Percentiles rank a stretch among this genome's conserved stretches.
These are phyloP conservation scores for Vulpes lagopus DNA, from an alignment of 2,113 vertebrate species.

Conservation along the genomic window DNA sequence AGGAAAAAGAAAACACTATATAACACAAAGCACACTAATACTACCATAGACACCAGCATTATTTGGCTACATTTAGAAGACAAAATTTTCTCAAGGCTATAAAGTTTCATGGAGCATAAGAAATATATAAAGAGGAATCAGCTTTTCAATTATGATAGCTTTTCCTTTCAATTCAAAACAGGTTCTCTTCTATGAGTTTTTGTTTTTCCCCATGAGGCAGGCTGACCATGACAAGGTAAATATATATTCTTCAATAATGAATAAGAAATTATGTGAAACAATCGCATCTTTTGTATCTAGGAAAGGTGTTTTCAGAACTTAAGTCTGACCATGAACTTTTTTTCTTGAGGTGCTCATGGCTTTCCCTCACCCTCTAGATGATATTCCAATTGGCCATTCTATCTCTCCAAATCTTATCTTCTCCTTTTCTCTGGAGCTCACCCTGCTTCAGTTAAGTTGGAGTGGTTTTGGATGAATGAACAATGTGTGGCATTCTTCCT, in stretches of 20 bases:
- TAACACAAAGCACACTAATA: constrained; percentile 62
- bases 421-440: neutral
- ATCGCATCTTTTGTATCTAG: neutral
- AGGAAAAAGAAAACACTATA: constrained; percentile 48
- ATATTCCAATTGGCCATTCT: neutral
- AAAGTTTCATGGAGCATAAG: constrained; percentile 79
- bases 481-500: neutral
- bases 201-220: neutral
- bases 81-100: constrained; percentile 77
- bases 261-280: neutral
- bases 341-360: fast-evolving
- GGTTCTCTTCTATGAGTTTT: neutral
- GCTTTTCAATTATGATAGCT: constrained; percentile 65
- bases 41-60: constrained; percentile 65
- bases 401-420: neutral
- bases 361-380: neutral
- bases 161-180: constrained; percentile 71
- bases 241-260: neutral
- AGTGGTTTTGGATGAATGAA: neutral
- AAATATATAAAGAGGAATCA: constrained; percentile 73
- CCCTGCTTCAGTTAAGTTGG: too few relatives aligned
- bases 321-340: neutral
- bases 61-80: constrained; percentile 71
- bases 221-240: neutral
- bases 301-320: neutral